Percentiles rank a stretch among this genome's conserved stretches.
Conservation (phyloP, 2,797 vertebrate genomes). For the Glyptemys insculpta region DNA sequence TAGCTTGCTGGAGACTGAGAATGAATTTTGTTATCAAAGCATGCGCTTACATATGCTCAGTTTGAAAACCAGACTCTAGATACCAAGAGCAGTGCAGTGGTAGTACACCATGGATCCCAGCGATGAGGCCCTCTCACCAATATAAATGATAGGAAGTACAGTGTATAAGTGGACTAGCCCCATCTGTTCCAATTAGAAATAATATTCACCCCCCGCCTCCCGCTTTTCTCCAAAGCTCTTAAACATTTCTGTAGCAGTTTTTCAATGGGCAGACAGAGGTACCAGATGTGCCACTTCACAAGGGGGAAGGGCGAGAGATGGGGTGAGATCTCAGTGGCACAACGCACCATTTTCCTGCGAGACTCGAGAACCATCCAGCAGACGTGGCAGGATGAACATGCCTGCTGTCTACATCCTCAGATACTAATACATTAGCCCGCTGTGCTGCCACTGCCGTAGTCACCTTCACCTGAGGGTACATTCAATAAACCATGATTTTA, state of each 20-base stretch:
- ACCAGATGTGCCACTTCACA: not conserved
- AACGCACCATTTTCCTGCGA: not conserved
- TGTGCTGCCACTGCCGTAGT: not conserved
- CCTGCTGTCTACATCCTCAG: not conserved
- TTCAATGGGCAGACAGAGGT: not conserved
- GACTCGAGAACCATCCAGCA: not conserved
- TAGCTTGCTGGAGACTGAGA: not conserved
- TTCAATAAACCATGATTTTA: constrained; percentile 7
- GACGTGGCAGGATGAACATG: not conserved
- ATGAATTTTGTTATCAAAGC: not conserved
- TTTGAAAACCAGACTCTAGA: not conserved
- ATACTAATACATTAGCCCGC: not conserved
- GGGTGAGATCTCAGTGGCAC: not conserved
- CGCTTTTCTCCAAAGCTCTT: not conserved
- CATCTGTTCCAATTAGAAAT: not conserved
- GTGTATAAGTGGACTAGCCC: not conserved
- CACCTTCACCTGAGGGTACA: not conserved
- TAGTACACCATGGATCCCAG: not conserved
- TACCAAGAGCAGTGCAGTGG: not conserved
- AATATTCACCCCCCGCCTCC: not conserved
- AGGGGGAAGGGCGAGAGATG: not conserved
- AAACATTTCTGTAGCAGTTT: not conserved
- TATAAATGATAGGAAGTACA: not conserved
- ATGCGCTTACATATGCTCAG: not conserved
- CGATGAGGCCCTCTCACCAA: not conserved